Percentiles rank a stretch among this genome's conserved stretches.
Conservation (phyloP, 2,888 invertebrate species). For the Phalera bucephala region DNA sequence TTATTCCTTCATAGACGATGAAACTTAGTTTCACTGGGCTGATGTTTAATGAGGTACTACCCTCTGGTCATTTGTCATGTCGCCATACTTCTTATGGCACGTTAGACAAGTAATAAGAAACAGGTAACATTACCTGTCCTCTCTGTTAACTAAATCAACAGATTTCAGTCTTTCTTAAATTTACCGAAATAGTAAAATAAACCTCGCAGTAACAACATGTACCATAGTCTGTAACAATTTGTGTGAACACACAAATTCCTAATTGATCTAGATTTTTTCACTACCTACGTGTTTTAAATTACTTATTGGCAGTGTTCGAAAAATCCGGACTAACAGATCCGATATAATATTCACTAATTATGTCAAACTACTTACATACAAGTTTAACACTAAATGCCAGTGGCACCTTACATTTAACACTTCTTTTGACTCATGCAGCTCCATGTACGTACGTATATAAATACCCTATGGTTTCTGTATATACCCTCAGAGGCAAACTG, state of each 20-base stretch:
- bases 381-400: slow-evolving; percentile 35
- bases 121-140: slow-evolving; percentile 28
- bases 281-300: slow-evolving; percentile 29
- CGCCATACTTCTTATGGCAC: slow-evolving; percentile 43
- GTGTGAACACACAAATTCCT: slow-evolving; percentile 30
- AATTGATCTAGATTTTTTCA: slow-evolving; percentile 39
- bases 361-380: slow-evolving; percentile 39
- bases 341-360: slow-evolving; percentile 30
- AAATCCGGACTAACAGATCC: slow-evolving; percentile 7
- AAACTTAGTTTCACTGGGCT: slow-evolving; percentile 46
- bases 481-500: slow-evolving; percentile 12
- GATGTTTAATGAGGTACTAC: slow-evolving; percentile 33
- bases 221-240: slow-evolving; percentile 23
- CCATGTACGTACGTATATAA: slow-evolving; percentile 8
- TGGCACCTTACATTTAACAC: slow-evolving; percentile 55
- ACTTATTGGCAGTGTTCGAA: slow-evolving; percentile 30
- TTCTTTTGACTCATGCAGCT: slow-evolving; percentile 9
- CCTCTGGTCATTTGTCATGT: slow-evolving; percentile 38
- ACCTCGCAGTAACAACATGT: slow-evolving; percentile 28
- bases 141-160: slow-evolving; percentile 29
- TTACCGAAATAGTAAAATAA: slow-evolving; percentile 38
- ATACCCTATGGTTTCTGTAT: slow-evolving; percentile 4
- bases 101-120: slow-evolving; percentile 15
- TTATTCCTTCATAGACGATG: slow-evolving; percentile 37
- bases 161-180: slow-evolving; percentile 52